Conservation (phyloP, 30 jellyfish, hydroid and myxozoan genomes). For the Cassiopea xamachana region DNA sequence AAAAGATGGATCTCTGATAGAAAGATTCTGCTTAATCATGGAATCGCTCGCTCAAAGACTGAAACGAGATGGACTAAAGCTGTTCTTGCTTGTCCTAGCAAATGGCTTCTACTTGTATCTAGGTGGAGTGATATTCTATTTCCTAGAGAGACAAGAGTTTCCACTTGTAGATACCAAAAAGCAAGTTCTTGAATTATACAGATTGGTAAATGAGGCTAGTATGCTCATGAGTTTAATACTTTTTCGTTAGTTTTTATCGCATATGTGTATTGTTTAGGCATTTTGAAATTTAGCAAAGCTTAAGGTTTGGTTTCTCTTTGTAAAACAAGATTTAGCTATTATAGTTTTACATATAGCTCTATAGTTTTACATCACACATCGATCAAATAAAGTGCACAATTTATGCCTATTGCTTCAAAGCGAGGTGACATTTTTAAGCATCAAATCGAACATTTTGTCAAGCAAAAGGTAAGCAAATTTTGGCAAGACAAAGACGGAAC, state of each 20-base stretch:
- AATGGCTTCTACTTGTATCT: constrained; percentile 85
- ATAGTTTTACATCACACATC: too few species aligned
- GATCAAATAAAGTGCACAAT: neutral
- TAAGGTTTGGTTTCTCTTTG: neutral
- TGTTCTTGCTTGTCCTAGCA: constrained; percentile 74
- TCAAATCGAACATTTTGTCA: too few species aligned
- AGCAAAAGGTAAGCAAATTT: too few species aligned
- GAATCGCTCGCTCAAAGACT: constrained; percentile 69
- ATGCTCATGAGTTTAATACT: neutral
- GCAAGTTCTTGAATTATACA: constrained; percentile 37
- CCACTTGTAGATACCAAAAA: constrained; percentile 23
- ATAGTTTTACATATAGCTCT: neutral
- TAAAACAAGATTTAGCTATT: neutral
- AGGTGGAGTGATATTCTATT: constrained; percentile 89
- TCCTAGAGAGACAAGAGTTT: constrained; percentile 63
- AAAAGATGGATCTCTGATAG: constrained; percentile 27
- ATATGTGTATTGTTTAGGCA: too few species aligned
- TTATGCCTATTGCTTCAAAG: too few species aligned
- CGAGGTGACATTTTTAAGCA: too few species aligned
- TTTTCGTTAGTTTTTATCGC: neutral
- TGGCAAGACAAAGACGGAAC: too few species aligned
- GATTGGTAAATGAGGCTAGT: constrained; percentile 66
- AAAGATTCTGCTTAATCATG: constrained; percentile 45
- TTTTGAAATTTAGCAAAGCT: neutral
- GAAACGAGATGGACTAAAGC: constrained; percentile 71